Conservation (phyloP, 2,888 invertebrate species). For the Idaea aversata region DNA sequence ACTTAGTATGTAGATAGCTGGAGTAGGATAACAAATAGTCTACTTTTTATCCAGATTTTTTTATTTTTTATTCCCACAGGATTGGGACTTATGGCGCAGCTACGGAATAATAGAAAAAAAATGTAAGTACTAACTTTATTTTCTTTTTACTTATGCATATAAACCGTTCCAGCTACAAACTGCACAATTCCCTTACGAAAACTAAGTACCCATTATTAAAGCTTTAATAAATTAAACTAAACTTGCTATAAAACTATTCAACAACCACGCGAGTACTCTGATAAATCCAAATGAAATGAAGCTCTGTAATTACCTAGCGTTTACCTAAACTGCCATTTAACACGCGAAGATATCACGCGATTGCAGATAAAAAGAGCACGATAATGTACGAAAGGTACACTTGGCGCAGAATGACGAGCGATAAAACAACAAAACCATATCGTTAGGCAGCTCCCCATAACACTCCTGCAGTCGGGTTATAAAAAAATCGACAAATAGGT, state of each 20-base stretch:
- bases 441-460: not conserved
- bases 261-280: slow-evolving; percentile 2
- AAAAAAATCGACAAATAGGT: not conserved
- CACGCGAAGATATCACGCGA: slow-evolving; percentile 22
- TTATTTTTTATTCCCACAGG: no score
- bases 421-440: not conserved
- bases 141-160: no score
- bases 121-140: no score
- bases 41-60: no score
- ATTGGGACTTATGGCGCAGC: no score
- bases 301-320: slow-evolving; percentile 24
- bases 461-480: not conserved
- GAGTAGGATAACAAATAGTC: no score
- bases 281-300: slow-evolving; percentile 26
- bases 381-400: not conserved
- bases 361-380: not conserved
- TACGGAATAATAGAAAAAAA: no score
- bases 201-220: not conserved
- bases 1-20: no score
- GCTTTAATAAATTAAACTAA: not conserved
- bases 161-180: no score
- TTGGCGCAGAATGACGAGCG: not conserved
- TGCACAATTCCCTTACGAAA: no score
- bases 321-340: slow-evolving; percentile 19
- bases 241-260: not conserved